Base-by-base conservation (phyloP, 2,797 vertebrate species). In the Labeo calbasu region DNA sequence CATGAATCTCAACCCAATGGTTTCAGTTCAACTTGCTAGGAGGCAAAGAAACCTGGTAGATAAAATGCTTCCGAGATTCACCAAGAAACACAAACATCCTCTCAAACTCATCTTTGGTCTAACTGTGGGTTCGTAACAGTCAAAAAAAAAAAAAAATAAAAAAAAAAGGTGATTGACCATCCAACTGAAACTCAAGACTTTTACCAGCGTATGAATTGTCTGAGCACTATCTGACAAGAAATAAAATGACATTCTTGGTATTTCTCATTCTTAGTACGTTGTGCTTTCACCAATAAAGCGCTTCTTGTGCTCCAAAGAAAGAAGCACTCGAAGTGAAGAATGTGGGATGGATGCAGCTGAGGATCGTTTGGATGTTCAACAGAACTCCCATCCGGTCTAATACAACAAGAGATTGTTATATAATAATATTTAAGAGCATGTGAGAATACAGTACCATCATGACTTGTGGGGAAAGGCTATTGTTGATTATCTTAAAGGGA, bases 251-350 rank as follows among this genome's bases (percentile, higher is more conserved):
- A 68, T 46, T 53, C 59, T 76, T 17, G 28, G 59, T 68, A 28
- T 76, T 71, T 66, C 57, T 65, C 77, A 65, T 71, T 66, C 57
- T 65, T 59, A 65, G 43, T 32, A 50, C 19, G 3, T 32, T 83
- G 81, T 83, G 81, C 71, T 83, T 82, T 83, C 61, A 82, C 80
- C 70, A 65, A 66, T 61, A 75, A 51, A 53, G 21, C 46, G 3
- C 14, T 53, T 76, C 15, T 51, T 76, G 81, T 66, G 81, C 69
- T 50, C 69, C 40, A 72, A 32, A 10, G 36, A 72, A 72, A 72
- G n/a, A 72, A 78, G 77, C 59, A 66, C 59, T 79, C 61, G 17
- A 65, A 65, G 77, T 65, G 46, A 65, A 65, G 23, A 79, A 50
- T 5, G n/a, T 76, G 71, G 46, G 81, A 82, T 82, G 81, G 25